These are phyloP conservation scores for Zele albiditarsus DNA, from an alignment of 2,888 invertebrate species.

Conservation along the genomic window DNA sequence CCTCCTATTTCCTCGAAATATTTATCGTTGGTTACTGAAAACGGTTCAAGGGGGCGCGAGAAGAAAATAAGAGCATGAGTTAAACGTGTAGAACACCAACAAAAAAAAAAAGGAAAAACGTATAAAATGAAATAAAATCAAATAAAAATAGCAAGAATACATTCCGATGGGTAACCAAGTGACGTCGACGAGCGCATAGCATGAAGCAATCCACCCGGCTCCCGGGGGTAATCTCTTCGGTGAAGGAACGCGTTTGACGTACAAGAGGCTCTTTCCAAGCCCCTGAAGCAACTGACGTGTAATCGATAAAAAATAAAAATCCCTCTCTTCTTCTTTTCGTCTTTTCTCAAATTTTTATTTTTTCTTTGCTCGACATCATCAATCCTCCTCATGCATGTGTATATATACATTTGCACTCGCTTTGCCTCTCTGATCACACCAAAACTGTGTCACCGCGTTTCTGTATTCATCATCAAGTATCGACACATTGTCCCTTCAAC, in stretches of 20 bases:
- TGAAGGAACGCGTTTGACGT: constrained; percentile 31
- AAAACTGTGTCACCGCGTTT: constrained; percentile 18
- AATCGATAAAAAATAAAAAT: constrained; percentile 28
- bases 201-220: constrained; percentile 6
- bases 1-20: not conserved
- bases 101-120: not conserved
- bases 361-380: constrained; percentile 23
- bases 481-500: not conserved
- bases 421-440: not conserved
- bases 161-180: constrained; percentile 27
- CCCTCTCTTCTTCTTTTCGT: not conserved
- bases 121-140: constrained; percentile 1
- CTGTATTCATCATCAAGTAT: not conserved
- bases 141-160: constrained; percentile 4
- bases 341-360: not conserved
- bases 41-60: not conserved
- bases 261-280: not conserved
- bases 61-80: not conserved
- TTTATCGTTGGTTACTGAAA: constrained; percentile 6
- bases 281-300: constrained; percentile 25
- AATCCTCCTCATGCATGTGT: constrained; percentile 31
- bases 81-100: constrained; percentile 12
- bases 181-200: constrained; percentile 19
- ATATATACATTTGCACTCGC: constrained; percentile 43
- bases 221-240: constrained; percentile 29